These are phyloP conservation scores for Ceratina calcarata DNA, from an alignment of 1,140 invertebrate genomes.

Conservation along the genomic window DNA sequence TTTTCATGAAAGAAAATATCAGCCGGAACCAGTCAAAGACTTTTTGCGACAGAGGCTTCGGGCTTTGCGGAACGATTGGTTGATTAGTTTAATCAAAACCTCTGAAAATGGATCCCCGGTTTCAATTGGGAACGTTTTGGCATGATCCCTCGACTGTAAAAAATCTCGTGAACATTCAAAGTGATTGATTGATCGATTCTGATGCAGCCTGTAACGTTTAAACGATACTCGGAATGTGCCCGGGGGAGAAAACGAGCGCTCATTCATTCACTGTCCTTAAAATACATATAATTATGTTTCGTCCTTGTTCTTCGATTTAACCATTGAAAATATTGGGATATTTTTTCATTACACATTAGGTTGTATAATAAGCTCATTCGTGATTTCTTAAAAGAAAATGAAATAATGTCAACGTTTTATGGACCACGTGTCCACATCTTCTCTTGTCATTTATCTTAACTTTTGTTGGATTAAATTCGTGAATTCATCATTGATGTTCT, in stretches of 20 bases:
- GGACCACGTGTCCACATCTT: no score
- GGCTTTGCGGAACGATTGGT: not conserved
- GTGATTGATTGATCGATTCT: slow-evolving; percentile 7
- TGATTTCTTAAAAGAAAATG: no score
- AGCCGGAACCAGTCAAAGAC: not conserved
- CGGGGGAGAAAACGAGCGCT: no score
- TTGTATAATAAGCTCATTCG: no score
- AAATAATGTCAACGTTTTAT: no score
- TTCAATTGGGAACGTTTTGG: not conserved
- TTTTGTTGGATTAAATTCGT: no score
- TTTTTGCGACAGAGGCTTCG: not conserved
- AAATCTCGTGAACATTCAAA: not conserved
- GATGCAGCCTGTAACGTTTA: not conserved
- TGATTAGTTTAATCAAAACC: not conserved
- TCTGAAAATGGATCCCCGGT: not conserved
- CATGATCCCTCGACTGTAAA: not conserved
- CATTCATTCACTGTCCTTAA: slow-evolving; percentile 1
- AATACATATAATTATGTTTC: not conserved
- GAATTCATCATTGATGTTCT: no score
- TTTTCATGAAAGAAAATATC: not conserved
- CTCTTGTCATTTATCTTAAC: no score
- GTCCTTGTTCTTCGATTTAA: not conserved
- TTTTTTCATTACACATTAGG: no score
- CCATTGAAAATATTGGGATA: not conserved
- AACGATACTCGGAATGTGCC: not conserved